These are phyloP conservation scores for Microtus pennsylvanicus DNA, from an alignment of 2,113 vertebrate species.

Conservation along the genomic window DNA sequence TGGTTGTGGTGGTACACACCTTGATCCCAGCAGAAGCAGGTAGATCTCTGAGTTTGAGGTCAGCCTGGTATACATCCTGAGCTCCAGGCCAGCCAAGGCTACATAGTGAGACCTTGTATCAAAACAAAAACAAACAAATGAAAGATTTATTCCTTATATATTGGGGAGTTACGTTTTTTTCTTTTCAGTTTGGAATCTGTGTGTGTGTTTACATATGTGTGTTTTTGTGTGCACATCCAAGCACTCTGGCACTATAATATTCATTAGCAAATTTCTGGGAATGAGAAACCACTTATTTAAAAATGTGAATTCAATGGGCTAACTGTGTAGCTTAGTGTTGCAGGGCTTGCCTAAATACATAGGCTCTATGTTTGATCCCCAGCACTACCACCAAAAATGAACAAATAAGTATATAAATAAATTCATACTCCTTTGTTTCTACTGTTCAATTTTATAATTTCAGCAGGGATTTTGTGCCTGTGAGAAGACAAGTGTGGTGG, in stretches of 20 bases:
- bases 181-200: neutral
- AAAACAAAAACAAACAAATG: neutral
- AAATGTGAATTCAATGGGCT: neutral
- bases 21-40: neutral
- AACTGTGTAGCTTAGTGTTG: neutral
- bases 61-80: neutral
- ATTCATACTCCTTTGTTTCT: neutral
- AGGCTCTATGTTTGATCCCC: neutral
- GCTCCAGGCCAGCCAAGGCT: neutral
- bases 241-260: neutral
- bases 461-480: neutral
- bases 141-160: neutral
- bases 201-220: neutral
- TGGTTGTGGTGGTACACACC: neutral
- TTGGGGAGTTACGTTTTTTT: conserved; percentile 21
- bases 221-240: neutral
- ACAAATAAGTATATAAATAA: neutral
- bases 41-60: neutral
- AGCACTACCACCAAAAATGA: neutral
- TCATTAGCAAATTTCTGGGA: conserved; percentile 11
- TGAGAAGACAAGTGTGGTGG: neutral
- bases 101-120: neutral
- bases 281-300: neutral
- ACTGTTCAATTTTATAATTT: conserved; percentile 11
- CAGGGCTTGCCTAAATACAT: neutral